phyloP scores from a whole-genome alignment of 1,140 invertebrate genomes.

The Bombus turneri region DNA sequence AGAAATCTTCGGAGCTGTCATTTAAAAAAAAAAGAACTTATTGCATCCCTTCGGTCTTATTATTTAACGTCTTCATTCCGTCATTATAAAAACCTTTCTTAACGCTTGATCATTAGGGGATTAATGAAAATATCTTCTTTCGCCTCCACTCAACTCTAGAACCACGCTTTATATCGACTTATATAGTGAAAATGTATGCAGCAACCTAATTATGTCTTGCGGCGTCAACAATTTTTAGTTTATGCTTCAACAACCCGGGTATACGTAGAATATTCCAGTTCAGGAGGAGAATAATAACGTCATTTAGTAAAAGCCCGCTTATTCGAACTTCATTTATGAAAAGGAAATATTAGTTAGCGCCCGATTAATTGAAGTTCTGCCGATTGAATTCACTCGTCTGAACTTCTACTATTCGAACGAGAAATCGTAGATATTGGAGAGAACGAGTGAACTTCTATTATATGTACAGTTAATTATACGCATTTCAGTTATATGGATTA shows the following conservation, averaged over 20 bases:
- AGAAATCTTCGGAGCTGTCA: too few relatives aligned
- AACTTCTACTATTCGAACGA: not conserved
- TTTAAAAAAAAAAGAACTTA: too few relatives aligned
- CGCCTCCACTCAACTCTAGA: not conserved
- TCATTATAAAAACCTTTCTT: not conserved
- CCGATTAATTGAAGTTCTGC: not conserved
- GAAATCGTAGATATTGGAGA: not conserved
- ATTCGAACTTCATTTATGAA: not conserved
- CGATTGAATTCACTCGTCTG: not conserved
- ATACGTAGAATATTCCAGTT: not conserved
- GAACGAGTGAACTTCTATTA: not conserved
- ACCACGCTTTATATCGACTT: not conserved
- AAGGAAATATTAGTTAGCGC: conserved; percentile 1
- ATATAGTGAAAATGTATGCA: not conserved
- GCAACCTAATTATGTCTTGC: not conserved
- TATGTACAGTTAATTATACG: not conserved
- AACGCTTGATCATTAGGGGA: not conserved
- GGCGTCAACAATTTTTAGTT: not conserved
- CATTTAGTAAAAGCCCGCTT: not conserved
- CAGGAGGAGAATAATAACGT: not conserved
- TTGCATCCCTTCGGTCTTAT: too few relatives aligned
- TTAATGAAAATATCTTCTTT: not conserved
- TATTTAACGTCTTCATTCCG: too few relatives aligned
- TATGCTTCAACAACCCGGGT: not conserved
- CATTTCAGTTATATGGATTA: not conserved